phyloP scores from a whole-genome alignment of 2,888 invertebrate species.

The Amiota mariae region DNA sequence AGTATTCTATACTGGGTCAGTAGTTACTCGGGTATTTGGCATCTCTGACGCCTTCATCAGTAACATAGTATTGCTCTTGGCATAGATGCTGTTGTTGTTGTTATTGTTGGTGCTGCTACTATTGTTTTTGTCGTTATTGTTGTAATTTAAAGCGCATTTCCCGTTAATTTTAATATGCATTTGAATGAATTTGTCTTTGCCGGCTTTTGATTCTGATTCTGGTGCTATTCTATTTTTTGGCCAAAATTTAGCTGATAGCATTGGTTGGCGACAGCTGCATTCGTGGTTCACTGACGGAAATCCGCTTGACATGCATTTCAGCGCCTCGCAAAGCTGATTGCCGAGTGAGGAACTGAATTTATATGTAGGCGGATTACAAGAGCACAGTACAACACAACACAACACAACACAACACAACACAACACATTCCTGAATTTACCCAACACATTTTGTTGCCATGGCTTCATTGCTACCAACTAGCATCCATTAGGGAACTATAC shows the following conservation, averaged over 20 bases:
- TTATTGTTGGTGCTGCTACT: conserved; percentile 38
- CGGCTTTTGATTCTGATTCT: background rate
- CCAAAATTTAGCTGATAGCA: background rate
- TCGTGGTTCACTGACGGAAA: conserved; percentile 53
- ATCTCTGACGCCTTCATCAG: background rate
- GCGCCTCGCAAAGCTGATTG: conserved; percentile 9
- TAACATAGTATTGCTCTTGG: background rate
- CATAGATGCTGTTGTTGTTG: conserved; percentile 27
- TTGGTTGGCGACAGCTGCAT: conserved; percentile 21
- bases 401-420: conserved; percentile 11
- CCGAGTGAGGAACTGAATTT: background rate
- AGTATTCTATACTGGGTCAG: conserved; percentile 55
- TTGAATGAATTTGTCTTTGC: conserved; percentile 51
- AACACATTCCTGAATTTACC: background rate
- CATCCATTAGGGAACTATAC: background rate
- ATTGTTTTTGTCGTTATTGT: conserved; percentile 55
- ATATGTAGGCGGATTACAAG: background rate
- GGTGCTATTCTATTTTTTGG: background rate
- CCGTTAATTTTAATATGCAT: conserved; percentile 63
- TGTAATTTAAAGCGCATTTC: conserved; percentile 64
- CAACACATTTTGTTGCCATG: conserved; percentile 5
- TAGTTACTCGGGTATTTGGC: conserved; percentile 44
- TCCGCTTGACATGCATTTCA: conserved; percentile 47
- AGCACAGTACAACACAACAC: conserved; percentile 10
- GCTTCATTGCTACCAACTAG: background rate